Percentiles rank a stretch among this genome's conserved stretches.
phyloP scores from a whole-genome alignment of 2,113 vertebrate species.

The Chamaetylas fuelleborni region DNA sequence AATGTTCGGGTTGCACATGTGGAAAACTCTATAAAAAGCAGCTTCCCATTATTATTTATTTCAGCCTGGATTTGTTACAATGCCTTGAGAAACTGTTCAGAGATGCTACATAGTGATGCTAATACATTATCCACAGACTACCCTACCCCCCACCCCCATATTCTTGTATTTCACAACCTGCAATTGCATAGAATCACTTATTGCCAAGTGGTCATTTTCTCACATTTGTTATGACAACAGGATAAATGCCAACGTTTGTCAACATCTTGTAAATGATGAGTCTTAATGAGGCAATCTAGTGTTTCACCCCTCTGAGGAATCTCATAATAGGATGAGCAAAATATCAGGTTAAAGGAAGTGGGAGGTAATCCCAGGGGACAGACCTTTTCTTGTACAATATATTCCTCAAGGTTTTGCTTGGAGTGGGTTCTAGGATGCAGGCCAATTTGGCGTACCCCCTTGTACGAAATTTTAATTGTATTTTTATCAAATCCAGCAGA shows the following conservation, averaged over 20 bases:
- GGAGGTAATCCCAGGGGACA: conserved; percentile 68
- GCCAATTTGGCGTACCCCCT: conserved; percentile 74
- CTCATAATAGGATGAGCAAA: conserved; percentile 78
- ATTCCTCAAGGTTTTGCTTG: conserved; percentile 76
- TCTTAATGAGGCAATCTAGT: conserved; percentile 81
- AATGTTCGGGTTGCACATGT: not conserved
- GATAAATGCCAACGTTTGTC: conserved; percentile 82
- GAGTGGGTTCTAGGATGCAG: conserved; percentile 74
- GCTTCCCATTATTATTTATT: not conserved
- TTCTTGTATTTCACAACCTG: conserved; percentile 33
- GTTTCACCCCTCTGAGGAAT: conserved; percentile 77
- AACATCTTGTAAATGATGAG: conserved; percentile 84
- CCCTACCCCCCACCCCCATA: not conserved
- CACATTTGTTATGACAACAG: conserved; percentile 82
- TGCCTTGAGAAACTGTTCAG: conserved; percentile 1
- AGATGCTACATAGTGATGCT: not conserved
- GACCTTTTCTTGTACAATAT: conserved; percentile 64
- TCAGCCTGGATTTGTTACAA: conserved; percentile 18
- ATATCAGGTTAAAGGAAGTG: conserved; percentile 76
- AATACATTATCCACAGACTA: not conserved
- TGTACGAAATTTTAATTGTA: conserved; percentile 75
- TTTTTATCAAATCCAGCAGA: conserved; percentile 76
- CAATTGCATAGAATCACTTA: conserved; percentile 62
- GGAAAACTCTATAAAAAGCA: not conserved
- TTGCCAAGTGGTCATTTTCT: conserved; percentile 82